Base-by-base conservation (phyloP, 2,888 invertebrate genomes). In the Lamellibrachia satsuma region DNA sequence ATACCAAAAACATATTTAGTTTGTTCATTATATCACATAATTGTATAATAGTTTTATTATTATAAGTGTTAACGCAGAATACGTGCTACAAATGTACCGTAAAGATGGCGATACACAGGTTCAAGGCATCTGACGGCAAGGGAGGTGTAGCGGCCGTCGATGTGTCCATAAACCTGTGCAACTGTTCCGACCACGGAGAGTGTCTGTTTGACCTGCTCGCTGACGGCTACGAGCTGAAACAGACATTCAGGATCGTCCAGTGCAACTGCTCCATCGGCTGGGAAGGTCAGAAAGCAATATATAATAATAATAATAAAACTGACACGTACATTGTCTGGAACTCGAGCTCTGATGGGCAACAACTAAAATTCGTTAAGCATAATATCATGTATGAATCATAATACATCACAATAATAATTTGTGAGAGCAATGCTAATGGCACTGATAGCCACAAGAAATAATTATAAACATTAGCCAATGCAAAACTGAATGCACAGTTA, bases 141-240 rank as follows among this genome's bases (percentile, higher is more conserved):
- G 52, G 91, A 91, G 91, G 91, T 6, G 91, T 52, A 6, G 52
- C 51, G 2, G 9, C 91, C 4, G 22, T 0, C 6, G 91, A 51
- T 15, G 11, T 91, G 3, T 4, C n/a, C n/a, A 39, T 91, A 39
- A 91, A 91, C 91, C 51, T 91, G 0, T 91, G 91, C 91, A 52
- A 91, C 91, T 91, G 91, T 91, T 91, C 91, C 52, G 91, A 6
- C 52, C 51, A 91, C 39, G 91, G 91, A 91, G 91, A 91, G 91
- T 91, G 91, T 52, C 91, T 91, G 91, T 91, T 91, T 52, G 91
- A 91, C 22, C 52, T 91, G 91, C 91, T 91, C 51, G 52, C 52
- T 11, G 51, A 51, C 51, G 91, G 91, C 91, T 91, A 91, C 52
- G 52, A 52, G 91, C 52, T 52, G 52, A 91, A 51, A 39, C 52